These are phyloP conservation scores for Eudemis profundana DNA, from an alignment of 2,888 invertebrate genomes.

Conservation along the genomic window DNA sequence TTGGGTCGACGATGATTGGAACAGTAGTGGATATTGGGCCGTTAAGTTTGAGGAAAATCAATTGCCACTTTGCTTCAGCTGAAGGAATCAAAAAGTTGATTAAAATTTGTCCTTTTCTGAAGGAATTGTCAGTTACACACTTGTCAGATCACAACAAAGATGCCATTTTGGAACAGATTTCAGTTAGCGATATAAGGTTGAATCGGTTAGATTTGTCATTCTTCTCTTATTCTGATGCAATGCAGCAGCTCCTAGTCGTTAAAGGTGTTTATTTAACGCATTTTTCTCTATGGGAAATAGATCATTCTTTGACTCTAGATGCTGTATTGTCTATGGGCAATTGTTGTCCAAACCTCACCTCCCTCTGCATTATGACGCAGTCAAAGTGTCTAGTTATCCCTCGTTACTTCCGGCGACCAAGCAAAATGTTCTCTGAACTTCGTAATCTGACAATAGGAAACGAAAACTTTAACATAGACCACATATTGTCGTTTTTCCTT, in stretches of 20 bases:
- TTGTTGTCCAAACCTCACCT: conserved; percentile 73
- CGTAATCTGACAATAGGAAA: conserved; percentile 74
- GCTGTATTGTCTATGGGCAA: conserved; percentile 70
- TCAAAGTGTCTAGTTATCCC: conserved; percentile 72
- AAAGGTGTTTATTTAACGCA: conserved; percentile 78
- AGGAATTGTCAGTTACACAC: conserved; percentile 77
- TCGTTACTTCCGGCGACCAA: conserved; percentile 63
- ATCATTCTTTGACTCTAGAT: conserved; percentile 72
- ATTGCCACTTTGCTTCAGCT: conserved; percentile 78
- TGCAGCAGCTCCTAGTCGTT: conserved; percentile 68
- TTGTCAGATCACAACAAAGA: conserved; percentile 77
- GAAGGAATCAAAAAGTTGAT: conserved; percentile 74
- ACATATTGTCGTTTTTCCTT: conserved; percentile 72
- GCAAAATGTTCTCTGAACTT: conserved; percentile 70
- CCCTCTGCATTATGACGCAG: conserved; percentile 76
- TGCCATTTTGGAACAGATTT: conserved; percentile 73
- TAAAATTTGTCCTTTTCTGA: conserved; percentile 75
- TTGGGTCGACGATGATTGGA: conserved; percentile 78
- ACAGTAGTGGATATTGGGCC: conserved; percentile 70
- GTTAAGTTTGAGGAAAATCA: conserved; percentile 75
- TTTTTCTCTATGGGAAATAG: conserved; percentile 79
- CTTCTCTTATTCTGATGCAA: conserved; percentile 74
- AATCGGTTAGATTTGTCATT: conserved; percentile 75
- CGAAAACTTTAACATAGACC: conserved; percentile 72
- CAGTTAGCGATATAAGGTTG: conserved; percentile 69